Evolutionary conservation across 1,140 invertebrate genomes (phyloP), one percentile per base, ranked within the genome.

Genomic region (Thrips palmi): DNA sequence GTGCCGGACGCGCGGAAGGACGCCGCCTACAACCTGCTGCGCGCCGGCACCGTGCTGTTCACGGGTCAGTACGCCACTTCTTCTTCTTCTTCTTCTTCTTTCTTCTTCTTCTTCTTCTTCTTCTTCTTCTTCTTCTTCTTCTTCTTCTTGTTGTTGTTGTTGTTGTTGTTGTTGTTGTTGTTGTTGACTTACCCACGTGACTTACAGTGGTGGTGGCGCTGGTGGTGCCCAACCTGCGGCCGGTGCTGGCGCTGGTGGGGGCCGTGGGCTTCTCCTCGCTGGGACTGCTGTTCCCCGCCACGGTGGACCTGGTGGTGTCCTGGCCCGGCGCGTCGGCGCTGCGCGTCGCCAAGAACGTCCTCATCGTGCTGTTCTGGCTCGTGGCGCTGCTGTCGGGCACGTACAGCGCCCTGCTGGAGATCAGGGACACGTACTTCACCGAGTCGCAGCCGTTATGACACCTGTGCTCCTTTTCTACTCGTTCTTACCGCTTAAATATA

Each of bases 191-290:
- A 30, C 22, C 29, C 49, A 24, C 46, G 46, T 45, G n/a, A n/a
- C 55, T 27, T 45, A 30, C 35, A 47, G 80, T 47, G 24, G 17
- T 42, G 12, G 48, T 75, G 33, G 72, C 71, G 4, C 53, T 60
- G 15, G 46, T 57, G 7, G 61, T 77, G 29, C 69, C 71, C 2
- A 58, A 71, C 47, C 52, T 77, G 39, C 70, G 69, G 35, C 52
- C 71, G 7, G 57, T 76, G 42, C 76, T 77, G 36, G 68, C 72
- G 3, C 54, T 74, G 30, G 64, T 76, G 33, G 75, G 75, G 20
- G 68, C 75, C 1, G 51, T 74, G 14, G 59, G 62, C 24, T 67
- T 66, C 29, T 65, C 67, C 23, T 61, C 65, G 12, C 56, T 75
- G 11, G 70, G 70, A 1, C 53, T 77, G 8, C 67, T 77, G 27